Base-by-base conservation (phyloP, 2,113 vertebrate genomes). In the Bombycilla garrulus region DNA sequence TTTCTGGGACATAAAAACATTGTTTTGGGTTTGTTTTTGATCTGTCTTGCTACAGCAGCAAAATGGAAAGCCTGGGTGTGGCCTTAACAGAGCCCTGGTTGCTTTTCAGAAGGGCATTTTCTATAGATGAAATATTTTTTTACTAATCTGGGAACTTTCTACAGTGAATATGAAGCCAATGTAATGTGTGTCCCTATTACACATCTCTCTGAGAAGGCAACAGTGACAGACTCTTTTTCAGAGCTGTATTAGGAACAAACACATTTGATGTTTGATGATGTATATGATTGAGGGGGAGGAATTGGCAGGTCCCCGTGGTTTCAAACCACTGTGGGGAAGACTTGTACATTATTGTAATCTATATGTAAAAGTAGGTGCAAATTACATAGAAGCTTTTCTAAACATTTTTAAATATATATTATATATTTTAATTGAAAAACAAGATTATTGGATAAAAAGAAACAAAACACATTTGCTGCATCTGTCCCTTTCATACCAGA, bases 341-440 rank as follows among this genome's bases (percentile, higher is more conserved):
- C 54, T 93, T 97, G 96, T 97, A 97, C 91, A 91, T 90, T 97
- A 86, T 94, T 96, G 96, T 96, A 96, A 97, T 94, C 94, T 97
- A 92, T 96, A 86, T 97, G 96, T 96, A 97, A 97, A 97, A 94
- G 90, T 97, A 96, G 95, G 95, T 97, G 87, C 96, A 98, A 96
- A 97, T 97, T 96, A 97, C 96, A 90, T 96, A 97, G 97, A 97
- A 89, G 91, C 97, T 98, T 98, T 98, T 98, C 95, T 98, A 98
- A 97, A 97, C 95, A 62, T 98, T 98, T 97, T 93, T 74, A 92
- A 92, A 97, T 91, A 93, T 93, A 96, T 95, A 93, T 94, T 94
- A 94, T 97, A 97, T 96, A 96, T 97, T 97, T 97, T 97, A 97
- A 95, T 92, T 93, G 96, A 97, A 94, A 77, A 95, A 92, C 64